These are phyloP conservation scores for Oophaga pumilio DNA, from an alignment of 2,113 vertebrate genomes.

Conservation along the genomic window DNA sequence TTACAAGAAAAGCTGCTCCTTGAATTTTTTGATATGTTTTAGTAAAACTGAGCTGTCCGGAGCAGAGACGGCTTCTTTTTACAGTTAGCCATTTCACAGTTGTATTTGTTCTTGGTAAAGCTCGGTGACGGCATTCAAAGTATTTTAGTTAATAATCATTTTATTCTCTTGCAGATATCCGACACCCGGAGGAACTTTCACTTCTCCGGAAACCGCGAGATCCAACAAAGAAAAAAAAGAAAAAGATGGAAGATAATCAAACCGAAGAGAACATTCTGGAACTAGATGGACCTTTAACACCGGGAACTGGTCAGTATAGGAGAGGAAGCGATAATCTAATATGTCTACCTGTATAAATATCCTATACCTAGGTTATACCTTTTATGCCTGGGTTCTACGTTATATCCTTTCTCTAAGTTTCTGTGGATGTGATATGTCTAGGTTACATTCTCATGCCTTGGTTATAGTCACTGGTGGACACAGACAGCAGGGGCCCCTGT, in stretches of 20 bases:
- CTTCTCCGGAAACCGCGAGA: constrained; percentile 95
- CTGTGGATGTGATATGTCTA: too few species aligned
- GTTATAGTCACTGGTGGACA: too few species aligned
- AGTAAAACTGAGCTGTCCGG: too few species aligned
- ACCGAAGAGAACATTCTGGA: constrained; percentile 88
- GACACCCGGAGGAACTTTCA: constrained; percentile 96
- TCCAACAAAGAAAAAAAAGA: constrained; percentile 99
- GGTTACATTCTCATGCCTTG: too few species aligned
- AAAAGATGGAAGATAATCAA: constrained; percentile 84
- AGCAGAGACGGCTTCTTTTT: too few species aligned
- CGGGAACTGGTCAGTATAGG: constrained; percentile 85
- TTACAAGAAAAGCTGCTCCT: too few species aligned
- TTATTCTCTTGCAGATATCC: constrained; percentile 80
- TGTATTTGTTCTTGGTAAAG: background rate
- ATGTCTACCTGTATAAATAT: background rate
- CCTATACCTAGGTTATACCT: background rate
- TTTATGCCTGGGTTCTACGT: background rate
- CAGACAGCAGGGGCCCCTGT: too few species aligned
- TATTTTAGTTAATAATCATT: background rate
- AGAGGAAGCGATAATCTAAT: background rate
- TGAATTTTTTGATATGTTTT: too few species aligned
- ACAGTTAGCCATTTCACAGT: background rate
- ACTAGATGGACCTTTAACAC: constrained; percentile 91
- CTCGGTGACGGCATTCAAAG: background rate
- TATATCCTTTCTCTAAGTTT: background rate